Evolutionary conservation across 2,113 vertebrate species (phyloP).

Genomic region (Propithecus coquereli): DNA sequence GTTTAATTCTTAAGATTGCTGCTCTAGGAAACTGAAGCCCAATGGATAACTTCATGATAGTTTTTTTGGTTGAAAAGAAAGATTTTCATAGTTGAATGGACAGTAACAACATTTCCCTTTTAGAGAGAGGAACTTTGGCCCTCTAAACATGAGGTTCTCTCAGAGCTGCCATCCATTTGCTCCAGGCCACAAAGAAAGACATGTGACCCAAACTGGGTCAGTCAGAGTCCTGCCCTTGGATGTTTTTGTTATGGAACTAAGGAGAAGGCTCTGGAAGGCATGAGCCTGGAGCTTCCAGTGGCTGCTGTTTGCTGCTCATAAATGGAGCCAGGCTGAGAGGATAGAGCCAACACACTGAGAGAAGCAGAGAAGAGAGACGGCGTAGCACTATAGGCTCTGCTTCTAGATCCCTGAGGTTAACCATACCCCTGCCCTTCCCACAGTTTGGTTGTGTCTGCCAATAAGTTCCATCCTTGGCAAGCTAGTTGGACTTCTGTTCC

Average conservation of each 20-base stretch:
- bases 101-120: not conserved
- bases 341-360: not conserved
- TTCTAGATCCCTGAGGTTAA: not conserved
- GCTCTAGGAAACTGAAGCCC: not conserved
- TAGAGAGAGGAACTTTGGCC: not conserved
- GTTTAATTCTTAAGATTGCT: not conserved
- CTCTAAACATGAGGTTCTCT: not conserved
- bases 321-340: not conserved
- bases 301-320: not conserved
- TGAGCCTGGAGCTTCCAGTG: not conserved
- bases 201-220: not conserved
- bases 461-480: not conserved
- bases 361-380: not conserved
- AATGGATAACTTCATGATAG: not conserved
- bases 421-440: not conserved
- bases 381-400: rapidly evolving
- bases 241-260: not conserved
- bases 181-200: not conserved
- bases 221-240: not conserved
- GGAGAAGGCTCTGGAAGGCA: not conserved
- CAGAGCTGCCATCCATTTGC: not conserved
- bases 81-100: not conserved
- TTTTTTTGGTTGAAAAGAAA: not conserved
- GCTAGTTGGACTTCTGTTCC: not conserved
- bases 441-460: not conserved